Conservation (phyloP, 35 echinoderm and acorn worm genomes). For the Eucidaris tribuloides region DNA sequence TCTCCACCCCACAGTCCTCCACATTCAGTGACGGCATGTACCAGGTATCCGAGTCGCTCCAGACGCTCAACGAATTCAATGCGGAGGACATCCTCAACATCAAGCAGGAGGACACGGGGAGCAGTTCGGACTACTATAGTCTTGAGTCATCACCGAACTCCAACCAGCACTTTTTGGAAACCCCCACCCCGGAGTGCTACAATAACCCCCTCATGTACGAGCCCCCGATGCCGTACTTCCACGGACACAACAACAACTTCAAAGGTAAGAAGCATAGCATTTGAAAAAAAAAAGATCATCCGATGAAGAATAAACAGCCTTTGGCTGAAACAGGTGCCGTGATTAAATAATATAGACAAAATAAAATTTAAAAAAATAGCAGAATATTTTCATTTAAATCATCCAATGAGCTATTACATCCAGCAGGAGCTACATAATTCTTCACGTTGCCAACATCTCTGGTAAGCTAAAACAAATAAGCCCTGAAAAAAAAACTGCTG, state of each 20-base stretch:
- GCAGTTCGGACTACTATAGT: conserved; percentile 98
- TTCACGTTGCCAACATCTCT: too few relatives aligned
- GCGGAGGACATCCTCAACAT: conserved; percentile 94
- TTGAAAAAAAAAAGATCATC: too few relatives aligned
- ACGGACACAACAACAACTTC: conserved; percentile 40
- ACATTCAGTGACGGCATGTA: conserved; percentile 77
- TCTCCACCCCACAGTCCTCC: conserved; percentile 64
- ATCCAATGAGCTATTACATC: too few relatives aligned
- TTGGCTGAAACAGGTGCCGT: too few relatives aligned
- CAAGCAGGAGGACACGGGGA: conserved; percentile 84
- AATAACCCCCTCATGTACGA: conserved; percentile 74
- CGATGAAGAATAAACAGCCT: too few relatives aligned
- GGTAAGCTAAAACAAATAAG: too few relatives aligned
- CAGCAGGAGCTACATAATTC: too few relatives aligned
- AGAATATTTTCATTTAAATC: too few relatives aligned
- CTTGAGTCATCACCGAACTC: conserved; percentile 85
- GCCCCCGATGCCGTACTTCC: conserved; percentile 56
- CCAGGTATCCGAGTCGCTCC: conserved; percentile 87
- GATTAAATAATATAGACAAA: too few relatives aligned
- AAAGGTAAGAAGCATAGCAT: conserved; percentile 91
- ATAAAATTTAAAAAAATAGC: too few relatives aligned
- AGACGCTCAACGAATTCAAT: conserved; percentile 98
- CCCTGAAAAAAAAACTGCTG: too few relatives aligned
- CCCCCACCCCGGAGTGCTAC: conserved; percentile 71
- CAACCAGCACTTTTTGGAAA: conserved; percentile 27